Base-by-base conservation (phyloP, 2,113 vertebrate species). In the Morone chrysops region DNA sequence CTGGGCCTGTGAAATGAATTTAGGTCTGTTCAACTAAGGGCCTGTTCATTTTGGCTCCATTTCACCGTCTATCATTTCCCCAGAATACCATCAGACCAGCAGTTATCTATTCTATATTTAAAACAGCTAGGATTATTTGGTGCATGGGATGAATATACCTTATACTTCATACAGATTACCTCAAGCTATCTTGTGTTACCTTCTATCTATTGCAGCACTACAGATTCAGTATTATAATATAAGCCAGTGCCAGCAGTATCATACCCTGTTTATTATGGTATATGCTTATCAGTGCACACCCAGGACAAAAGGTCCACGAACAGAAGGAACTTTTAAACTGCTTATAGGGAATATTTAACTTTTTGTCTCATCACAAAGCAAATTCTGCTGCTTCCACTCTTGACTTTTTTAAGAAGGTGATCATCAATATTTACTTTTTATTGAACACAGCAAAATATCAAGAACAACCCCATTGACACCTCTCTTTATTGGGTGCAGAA, bases 41-140 rank as follows among this genome's bases (percentile, higher is more conserved):
- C 78, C 86, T 69, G 66, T 93, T 93, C 85, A 91, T 94, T 93
- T 90, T 77, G 77, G 70, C 80, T 93, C 87, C 89, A 90, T 92
- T 92, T 88, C 51, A 83, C 68, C 20, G 72, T 91, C 90, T 92
- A 90, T 92, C 87, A 88, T 81, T 78, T 80, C 77, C 81, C 67
- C 78, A 81, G 80, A 94, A 91, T 73, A 82, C 81, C 79, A 90
- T 89, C 86, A 89, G 73, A 85, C 74, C 70, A 69, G 86, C 82
- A 80, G 81, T 92, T 92, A 89, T 94, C 86, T 90, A 38, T 75
- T 92, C 91, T 89, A 85, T 90, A 95, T 93, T 94, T 93, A 91
- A 94, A 94, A 86, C 81, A 90, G 91, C 72, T 13, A 18, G 86
- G 82, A 90, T 94, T 92, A 92, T 91, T 90, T 80, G 71, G 80